Base-by-base conservation (phyloP, 2,888 invertebrate species). In the Agrilus biguttatus region DNA sequence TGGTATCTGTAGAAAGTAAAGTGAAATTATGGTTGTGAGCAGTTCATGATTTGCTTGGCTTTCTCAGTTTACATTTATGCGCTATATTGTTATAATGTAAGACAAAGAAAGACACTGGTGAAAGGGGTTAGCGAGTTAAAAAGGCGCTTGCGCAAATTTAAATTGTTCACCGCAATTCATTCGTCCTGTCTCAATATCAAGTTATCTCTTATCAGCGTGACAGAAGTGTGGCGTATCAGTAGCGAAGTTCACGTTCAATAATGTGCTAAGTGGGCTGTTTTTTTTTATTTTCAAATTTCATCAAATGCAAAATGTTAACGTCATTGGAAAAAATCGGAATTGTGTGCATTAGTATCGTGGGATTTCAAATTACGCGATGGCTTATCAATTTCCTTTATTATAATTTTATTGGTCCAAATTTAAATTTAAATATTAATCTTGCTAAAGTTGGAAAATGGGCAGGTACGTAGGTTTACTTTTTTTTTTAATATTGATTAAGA, bases 371-470 rank as follows among this genome's bases (percentile, higher is more conserved):
- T 34, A 53, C 78, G 42, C 74, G 76, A 17, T 77, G 76, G 33
- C 61, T 70, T 32, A 55, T 77, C 8, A 53, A 51, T 46, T 45
- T 61, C 40, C 41, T 68, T 12, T 70, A 68, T 51, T 57, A 61
- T 39, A 61, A 65, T 52, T 55, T 67, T 37, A 61, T 79, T 14
- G 74, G 73, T 6, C 67, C 73, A 42, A 69, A 69, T 53, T 69
- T 82, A 14, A 61, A 63, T 46, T 59, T 66, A 14, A 61, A 59
- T 48, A 63, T 67, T 44, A 72, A 86, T 65, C 73, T 83, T 48
- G 75, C 73, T 56, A 72, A 76, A 37, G 73, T 77, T 59, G 86
- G 86, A 55, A 73, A 77, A 67, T 88, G 87, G 87, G 87, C 87
- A 65, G 74, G 86, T 86, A 67, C 78, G 80, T 74, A 51, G 14